Conservation (phyloP, 2,797 vertebrate species). For the Mormyrops attenuatus region DNA sequence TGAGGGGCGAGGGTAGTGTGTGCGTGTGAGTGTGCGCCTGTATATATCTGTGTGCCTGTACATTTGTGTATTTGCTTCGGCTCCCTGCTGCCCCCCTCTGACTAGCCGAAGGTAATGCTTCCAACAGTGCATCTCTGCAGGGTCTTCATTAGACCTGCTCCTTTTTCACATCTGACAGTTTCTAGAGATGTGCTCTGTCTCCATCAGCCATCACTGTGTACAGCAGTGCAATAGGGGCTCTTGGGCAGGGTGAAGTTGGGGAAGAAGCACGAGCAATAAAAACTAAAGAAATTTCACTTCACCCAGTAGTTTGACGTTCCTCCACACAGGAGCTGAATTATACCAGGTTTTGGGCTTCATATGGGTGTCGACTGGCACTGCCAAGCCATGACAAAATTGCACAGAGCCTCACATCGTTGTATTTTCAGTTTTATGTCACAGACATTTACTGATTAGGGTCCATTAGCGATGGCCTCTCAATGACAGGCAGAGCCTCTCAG, state of each 20-base stretch:
- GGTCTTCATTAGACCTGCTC: not conserved
- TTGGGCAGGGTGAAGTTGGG: not conserved
- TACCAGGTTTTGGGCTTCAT: not conserved
- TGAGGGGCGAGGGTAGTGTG: not conserved
- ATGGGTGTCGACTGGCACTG: not conserved
- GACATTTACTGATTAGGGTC: not conserved
- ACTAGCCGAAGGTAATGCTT: not conserved
- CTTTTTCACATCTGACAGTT: not conserved
- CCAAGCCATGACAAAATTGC: not conserved
- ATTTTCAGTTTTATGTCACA: not conserved
- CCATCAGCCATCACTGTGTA: not conserved
- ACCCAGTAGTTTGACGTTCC: not conserved
- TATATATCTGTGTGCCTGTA: not conserved
- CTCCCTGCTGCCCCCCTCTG: not conserved
- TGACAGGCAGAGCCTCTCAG: constrained; percentile 46
- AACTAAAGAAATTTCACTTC: not conserved
- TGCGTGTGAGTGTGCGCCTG: not conserved
- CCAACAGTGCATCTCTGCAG: not conserved
- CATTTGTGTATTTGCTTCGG: not conserved
- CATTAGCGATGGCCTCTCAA: constrained; percentile 29
- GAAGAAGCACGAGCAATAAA: not conserved
- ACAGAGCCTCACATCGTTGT: not conserved
- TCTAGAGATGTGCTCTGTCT: not conserved
- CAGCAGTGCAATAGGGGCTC: not conserved
- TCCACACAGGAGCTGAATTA: not conserved